phyloP scores from a whole-genome alignment of 2,888 invertebrate genomes.

The Rhogogaster chlorosoma region DNA sequence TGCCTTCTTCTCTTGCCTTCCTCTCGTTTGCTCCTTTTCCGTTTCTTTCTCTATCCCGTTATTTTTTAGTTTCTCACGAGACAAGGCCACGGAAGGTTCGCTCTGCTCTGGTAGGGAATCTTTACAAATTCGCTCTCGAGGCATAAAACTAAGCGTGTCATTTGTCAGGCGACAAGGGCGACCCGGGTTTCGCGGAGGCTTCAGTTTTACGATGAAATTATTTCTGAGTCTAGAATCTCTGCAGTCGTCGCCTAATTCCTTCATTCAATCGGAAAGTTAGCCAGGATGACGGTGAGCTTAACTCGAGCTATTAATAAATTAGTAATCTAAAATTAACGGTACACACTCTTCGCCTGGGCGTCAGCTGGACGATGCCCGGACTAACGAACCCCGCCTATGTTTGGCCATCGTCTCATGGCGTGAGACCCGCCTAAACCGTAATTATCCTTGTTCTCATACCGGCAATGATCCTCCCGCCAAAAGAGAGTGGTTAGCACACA shows the following conservation, averaged over 20 bases:
- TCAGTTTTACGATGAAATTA: slow-evolving; percentile 33
- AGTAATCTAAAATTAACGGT: slow-evolving; percentile 31
- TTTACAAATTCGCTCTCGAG: slow-evolving; percentile 22
- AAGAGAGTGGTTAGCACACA: slow-evolving; percentile 8
- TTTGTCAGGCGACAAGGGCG: slow-evolving; percentile 30
- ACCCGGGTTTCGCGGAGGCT: not conserved
- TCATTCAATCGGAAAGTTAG: slow-evolving; percentile 6
- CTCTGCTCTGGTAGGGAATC: slow-evolving; percentile 6
- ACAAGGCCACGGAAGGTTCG: not conserved
- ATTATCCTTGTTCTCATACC: slow-evolving; percentile 25
- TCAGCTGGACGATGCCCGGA: slow-evolving; percentile 17
- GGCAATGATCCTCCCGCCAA: slow-evolving; percentile 20
- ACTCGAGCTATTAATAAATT: slow-evolving; percentile 34
- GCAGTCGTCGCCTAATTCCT: not conserved
- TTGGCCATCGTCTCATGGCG: slow-evolving; percentile 33
- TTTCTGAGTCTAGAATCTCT: not conserved
- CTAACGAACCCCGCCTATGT: slow-evolving; percentile 35
- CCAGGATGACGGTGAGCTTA: not conserved
- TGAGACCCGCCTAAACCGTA: slow-evolving; percentile 33
- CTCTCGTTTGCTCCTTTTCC: slow-evolving; percentile 46
- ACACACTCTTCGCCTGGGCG: slow-evolving; percentile 30
- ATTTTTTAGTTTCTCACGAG: slow-evolving; percentile 26
- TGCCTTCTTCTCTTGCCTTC: not conserved
- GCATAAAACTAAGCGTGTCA: slow-evolving; percentile 39
- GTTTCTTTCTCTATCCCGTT: slow-evolving; percentile 48